Base-by-base conservation (phyloP, 1,140 invertebrate genomes). In the Acromyrmex heyeri region DNA sequence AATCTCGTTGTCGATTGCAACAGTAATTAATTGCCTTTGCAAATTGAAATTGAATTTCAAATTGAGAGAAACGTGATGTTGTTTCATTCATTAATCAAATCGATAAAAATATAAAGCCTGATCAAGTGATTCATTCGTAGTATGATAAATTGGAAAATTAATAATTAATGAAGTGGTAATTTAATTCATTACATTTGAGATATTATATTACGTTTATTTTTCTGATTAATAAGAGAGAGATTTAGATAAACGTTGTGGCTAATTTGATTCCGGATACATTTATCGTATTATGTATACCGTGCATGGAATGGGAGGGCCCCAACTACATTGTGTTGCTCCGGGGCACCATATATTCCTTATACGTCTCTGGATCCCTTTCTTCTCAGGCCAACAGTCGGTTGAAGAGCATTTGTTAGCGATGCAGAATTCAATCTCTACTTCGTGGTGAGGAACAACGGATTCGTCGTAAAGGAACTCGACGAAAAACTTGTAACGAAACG, bases 391-490 rank as follows among this genome's bases (percentile, higher is more conserved):
- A 72, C 55, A 73, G 79, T 50, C 79, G 55, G 55, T 57, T 83
- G 79, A 73, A 75, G 69, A 69, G 55, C 79, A 83, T 83, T 83
- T 82, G 67, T 82, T 83, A 83, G 79, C 69, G 55, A 44, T 73
- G 55, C 69, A 75, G 34, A 83, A 83, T 83, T 83, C 67, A 72
- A 73, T 82, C 79, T 81, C 64, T 83, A 83, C 79, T 83, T 57
- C n/a, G 67, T 21, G 30, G 55, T 67, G 7, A 50, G 38, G 57
- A 73, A 82, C 67, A 73, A 72, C 53, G 34, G 34, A 21, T 61
- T 59, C 38, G 34, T 61, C 55, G 55, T 38, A 18, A 24, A 44
- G 24, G 62, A 16, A 21, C 16, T 38, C 6, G 55, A 18, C 21
- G 77, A 24, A 30, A 24, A 62, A 61, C 24, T 38, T 77, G n/a